Evolutionary conservation across 2,888 invertebrate species (phyloP), one percentile per base, ranked within the genome.

Genomic region (Herminia tarsipennalis): DNA sequence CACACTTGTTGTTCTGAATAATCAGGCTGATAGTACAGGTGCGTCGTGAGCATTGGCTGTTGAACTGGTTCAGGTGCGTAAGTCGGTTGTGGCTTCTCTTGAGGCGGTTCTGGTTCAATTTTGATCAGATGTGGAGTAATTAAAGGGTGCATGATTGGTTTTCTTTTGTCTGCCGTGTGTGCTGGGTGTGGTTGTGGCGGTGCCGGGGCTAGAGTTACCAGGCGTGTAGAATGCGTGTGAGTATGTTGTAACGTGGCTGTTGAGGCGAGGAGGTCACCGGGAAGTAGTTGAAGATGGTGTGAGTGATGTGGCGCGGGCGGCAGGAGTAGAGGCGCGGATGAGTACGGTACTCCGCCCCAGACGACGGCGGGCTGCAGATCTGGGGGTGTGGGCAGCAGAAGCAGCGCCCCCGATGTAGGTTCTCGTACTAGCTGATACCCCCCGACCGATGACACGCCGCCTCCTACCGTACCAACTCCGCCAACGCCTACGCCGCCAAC

Each of bases 361-460:
- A 95, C 94, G 29, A 95, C 94, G 0, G 95, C 93, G 77, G 95
- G 95, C 56, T 95, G 95, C 55, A 95, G 88, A 71, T 95, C 95
- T 1, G 83, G 94, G 30, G 95, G 93, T 22, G 96, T 93, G 30
- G 96, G 96, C 65, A 97, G 92, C 56, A 97, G 94, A 57, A 97
- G 93, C 51, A 97, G 92, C 66, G 96, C 96, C 30, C 97, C 97
- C 2, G 96, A 96, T 13, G 95, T 93, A 18, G 97, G 96, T 80
- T 98, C 98, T 56, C 97, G 94, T 36, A 96, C 95, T 73, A 98
- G 92, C 86, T 97, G 97, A 85, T 95, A 96, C 46, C 97, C 97
- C 47, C 96, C 94, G 46, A 96, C 76, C 92, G 94, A 90, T 85
- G 94, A 77, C 92, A 95, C 92, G 24, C 86, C 86, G 24, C 81